Evolutionary conservation across 2,113 vertebrate genomes (phyloP).

Genomic region (Lasiurus cinereus): DNA sequence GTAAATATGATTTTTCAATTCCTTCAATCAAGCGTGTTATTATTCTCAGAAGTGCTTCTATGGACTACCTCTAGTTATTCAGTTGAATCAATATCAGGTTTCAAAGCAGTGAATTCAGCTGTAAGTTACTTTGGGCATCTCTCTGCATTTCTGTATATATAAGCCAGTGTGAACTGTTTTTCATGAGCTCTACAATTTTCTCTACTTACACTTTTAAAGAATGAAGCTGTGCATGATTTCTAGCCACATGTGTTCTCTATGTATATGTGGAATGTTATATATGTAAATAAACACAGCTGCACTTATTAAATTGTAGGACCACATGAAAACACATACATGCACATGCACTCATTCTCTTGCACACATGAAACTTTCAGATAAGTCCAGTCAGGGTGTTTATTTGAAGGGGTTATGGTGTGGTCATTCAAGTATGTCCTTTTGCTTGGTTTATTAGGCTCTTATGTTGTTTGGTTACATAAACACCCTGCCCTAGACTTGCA

Average conservation of each 20-base stretch:
- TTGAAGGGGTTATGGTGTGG: conserved; percentile 55
- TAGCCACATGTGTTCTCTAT: background rate
- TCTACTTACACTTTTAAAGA: conserved; percentile 28
- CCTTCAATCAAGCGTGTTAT: background rate
- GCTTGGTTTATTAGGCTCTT: conserved; percentile 56
- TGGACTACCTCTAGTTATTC: background rate
- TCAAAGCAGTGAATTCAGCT: conserved; percentile 37
- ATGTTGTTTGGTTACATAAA: conserved; percentile 48
- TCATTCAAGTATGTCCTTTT: conserved; percentile 55
- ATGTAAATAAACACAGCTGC: conserved; percentile 67
- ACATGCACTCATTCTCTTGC: background rate
- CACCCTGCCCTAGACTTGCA: conserved; percentile 28
- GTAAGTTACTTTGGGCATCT: conserved; percentile 14
- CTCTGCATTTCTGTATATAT: background rate
- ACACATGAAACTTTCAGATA: conserved; percentile 49
- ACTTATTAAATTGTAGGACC: conserved; percentile 57
- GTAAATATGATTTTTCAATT: background rate
- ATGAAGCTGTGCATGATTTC: background rate
- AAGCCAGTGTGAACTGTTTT: background rate
- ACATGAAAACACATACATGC: conserved; percentile 1
- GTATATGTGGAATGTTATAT: conserved; percentile 33
- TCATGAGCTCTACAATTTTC: background rate
- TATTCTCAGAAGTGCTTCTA: conserved; percentile 33
- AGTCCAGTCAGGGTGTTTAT: conserved; percentile 63
- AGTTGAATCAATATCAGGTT: conserved; percentile 36